Base-by-base conservation (phyloP, 2,888 invertebrate species). In the Mycogona germanica region DNA sequence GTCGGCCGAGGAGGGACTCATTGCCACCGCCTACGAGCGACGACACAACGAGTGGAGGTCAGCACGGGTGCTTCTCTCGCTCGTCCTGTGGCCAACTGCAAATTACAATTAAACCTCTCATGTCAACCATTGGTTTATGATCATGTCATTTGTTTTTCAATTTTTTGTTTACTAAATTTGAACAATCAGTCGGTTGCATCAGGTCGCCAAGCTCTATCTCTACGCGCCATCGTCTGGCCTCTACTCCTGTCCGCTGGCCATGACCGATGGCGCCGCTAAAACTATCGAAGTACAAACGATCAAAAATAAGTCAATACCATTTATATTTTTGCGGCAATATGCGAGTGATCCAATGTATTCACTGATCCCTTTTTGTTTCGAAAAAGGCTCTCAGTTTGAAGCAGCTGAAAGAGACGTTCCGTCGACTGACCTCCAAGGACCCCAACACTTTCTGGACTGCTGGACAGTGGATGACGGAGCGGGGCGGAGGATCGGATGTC, bases 391-490 rank as follows among this genome's bases (percentile, higher is more conserved):
- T 57, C 7, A 60, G 58, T 6, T 50, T 58, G 9, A 40, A 38
- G 7, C 51, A 62, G 30, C 56, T 66, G 53, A 45, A 58, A 12
- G 50, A 57, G 9, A 62, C 64, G 5, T 66, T 55, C 51, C 14
- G 60, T 6, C 63, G 65, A 19, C 63, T 76, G 28, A 72, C 68
- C 1, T 67, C 68, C 7, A 62, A 72, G 32, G 66, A 73, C 61
- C 72, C 74, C 0, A 45, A 60, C 3, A 58, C 63, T 32, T 75
- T 76, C 59, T 77, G 76, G 76, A 76, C 76, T n/a, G 75, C 74
- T 52, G 77, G 77, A 1, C 77, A 77, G 62, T 77, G 77, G 77
- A 77, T 77, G 77, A 77, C 77, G 1, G 77, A 77, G 60, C 69
- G 72, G 58, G 64, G 65, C 58, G 77, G 77, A 30, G 76, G 77